These are phyloP conservation scores for Meriones unguiculatus DNA, from an alignment of 2,113 vertebrate species.

Conservation along the genomic window DNA sequence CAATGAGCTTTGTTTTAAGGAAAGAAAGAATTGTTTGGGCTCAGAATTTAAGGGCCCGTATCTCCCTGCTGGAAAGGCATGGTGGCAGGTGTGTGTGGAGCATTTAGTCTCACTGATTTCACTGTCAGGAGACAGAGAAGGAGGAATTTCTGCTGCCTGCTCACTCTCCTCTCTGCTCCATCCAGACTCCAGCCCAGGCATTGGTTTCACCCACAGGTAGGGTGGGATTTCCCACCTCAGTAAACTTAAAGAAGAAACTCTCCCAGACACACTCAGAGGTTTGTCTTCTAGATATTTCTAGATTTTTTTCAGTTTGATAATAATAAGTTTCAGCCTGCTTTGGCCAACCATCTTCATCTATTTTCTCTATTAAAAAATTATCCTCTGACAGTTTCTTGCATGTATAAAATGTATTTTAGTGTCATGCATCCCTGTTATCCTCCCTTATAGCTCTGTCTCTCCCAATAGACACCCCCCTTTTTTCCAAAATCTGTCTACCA, in stretches of 20 bases:
- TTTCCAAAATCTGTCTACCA: neutral
- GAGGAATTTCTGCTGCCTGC: neutral
- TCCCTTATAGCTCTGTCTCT: neutral
- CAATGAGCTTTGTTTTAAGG: constrained; percentile 17
- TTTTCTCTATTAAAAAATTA: neutral
- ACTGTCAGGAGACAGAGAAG: too few relatives aligned
- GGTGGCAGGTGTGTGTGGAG: too few relatives aligned
- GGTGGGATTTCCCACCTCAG: neutral
- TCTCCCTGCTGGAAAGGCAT: neutral
- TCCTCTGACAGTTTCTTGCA: too few relatives aligned
- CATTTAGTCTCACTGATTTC: neutral
- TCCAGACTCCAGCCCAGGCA: neutral
- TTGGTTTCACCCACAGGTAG: neutral
- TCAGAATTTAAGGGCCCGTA: too few relatives aligned
- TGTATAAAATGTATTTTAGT: neutral
- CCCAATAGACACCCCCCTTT: neutral
- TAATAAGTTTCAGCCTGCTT: neutral
- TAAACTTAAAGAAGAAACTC: neutral
- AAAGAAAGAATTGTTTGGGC: neutral
- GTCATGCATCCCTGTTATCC: neutral
- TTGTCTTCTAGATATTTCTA: neutral
- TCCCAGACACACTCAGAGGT: neutral
- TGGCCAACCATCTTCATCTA: neutral
- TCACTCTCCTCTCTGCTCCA: neutral
- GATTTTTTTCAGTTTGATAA: neutral